phyloP scores from a whole-genome alignment of 2,113 vertebrate genomes.

The Phaethon lepturus region DNA sequence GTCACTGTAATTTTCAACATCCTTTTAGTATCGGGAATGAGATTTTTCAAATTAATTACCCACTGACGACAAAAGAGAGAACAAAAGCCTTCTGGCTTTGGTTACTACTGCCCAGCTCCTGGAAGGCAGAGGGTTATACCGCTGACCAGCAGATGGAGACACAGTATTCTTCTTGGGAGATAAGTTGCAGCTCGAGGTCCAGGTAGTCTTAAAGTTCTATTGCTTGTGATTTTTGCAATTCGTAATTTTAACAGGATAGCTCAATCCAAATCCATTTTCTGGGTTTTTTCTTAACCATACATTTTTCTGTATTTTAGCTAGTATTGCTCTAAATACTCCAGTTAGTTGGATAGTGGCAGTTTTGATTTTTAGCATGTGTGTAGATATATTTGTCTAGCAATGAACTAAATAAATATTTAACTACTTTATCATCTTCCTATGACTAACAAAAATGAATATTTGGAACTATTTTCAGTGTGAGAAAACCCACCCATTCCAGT shows the following conservation, averaged over 20 bases:
- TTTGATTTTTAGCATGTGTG: neutral
- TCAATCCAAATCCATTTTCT: neutral
- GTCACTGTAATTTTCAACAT: neutral
- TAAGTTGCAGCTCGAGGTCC: neutral
- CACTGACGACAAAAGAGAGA: neutral
- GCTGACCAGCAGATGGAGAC: conserved; percentile 81
- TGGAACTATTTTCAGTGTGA: neutral
- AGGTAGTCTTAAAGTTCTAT: neutral
- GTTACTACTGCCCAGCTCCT: neutral
- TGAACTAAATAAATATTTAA: neutral
- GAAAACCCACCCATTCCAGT: neutral
- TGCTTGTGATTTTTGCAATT: neutral
- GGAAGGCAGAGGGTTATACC: conserved; percentile 25
- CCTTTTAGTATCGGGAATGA: neutral
- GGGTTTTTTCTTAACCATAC: conserved; percentile 28
- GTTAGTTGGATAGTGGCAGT: neutral
- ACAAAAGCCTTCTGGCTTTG: neutral
- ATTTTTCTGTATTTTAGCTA: conserved; percentile 16
- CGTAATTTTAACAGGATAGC: neutral
- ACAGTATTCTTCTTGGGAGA: conserved; percentile 74
- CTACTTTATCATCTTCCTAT: neutral
- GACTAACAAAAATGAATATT: neutral
- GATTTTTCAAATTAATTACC: neutral
- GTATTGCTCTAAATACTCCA: neutral
- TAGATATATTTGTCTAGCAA: neutral